A percentile compares a stretch with the other conserved stretches of the same genome.
phyloP scores from a whole-genome alignment of 2,797 vertebrate species.

The Pteronotus mesoamericanus region DNA sequence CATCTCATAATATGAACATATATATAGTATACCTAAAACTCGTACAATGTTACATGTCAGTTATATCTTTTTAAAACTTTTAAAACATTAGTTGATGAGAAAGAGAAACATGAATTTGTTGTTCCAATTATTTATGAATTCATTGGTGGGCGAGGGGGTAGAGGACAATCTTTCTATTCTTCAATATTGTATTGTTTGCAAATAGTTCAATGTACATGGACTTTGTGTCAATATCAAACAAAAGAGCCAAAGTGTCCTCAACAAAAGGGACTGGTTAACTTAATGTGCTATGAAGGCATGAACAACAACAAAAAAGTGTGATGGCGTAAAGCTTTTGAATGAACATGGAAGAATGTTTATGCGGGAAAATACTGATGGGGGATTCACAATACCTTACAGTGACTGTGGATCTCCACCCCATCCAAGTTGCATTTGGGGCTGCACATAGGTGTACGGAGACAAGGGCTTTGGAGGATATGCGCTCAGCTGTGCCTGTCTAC shows the following conservation, averaged over 20 bases:
- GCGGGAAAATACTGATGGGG: neutral
- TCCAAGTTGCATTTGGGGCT: neutral
- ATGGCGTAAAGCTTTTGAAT: neutral
- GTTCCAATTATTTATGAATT: neutral
- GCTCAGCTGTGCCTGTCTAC: neutral
- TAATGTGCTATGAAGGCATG: neutral
- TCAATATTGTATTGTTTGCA: neutral
- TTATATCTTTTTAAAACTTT: neutral
- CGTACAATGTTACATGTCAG: neutral
- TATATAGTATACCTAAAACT: neutral
- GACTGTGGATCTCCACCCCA: neutral
- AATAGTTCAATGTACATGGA: neutral
- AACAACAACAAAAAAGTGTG: neutral
- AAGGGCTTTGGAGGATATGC: neutral
- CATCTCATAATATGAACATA: neutral
- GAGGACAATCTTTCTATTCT: neutral
- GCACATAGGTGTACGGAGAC: neutral
- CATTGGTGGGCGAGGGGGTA: neutral
- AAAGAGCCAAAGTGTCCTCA: neutral
- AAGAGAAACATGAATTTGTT: too few species aligned
- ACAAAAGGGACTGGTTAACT: neutral
- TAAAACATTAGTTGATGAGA: too few species aligned
- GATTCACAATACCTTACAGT: neutral
- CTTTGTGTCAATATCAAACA: neutral
- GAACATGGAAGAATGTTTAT: neutral